Conservation (phyloP, 2,113 vertebrate species). For the Capricornis sumatraensis region DNA sequence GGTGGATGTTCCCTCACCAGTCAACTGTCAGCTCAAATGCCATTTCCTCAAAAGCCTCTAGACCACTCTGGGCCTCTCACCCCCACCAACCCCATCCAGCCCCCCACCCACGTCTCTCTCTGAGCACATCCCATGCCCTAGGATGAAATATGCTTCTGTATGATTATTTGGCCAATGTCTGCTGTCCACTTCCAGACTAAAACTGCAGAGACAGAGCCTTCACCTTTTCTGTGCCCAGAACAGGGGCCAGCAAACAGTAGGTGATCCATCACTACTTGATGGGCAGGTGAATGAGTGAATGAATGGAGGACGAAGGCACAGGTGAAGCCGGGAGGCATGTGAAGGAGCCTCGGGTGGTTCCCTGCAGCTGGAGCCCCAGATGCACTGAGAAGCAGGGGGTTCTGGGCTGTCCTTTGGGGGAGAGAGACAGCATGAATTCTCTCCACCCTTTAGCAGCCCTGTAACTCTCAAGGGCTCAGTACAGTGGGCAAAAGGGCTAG, state of each 20-base stretch:
- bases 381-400: background rate
- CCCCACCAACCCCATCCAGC: background rate
- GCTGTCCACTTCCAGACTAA: background rate
- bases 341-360: background rate
- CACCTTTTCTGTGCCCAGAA: background rate
- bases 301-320: background rate
- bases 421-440: background rate
- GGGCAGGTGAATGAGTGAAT: no score
- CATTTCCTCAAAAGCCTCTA: background rate
- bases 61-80: background rate
- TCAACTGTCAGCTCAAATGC: background rate
- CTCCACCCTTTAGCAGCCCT: background rate
- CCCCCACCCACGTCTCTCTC: fast-evolving
- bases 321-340: fast-evolving
- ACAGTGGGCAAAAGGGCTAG: background rate
- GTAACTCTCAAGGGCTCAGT: background rate
- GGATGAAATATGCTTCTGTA: background rate
- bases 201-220: background rate
- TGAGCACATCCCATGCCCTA: background rate
- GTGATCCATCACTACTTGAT: background rate
- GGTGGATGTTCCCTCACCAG: fast-evolving
- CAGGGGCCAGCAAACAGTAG: background rate
- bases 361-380: no score
- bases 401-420: background rate
- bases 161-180: background rate